A percentile compares a stretch with the other conserved stretches of the same genome.
These are phyloP conservation scores for Tapera naevia DNA, from an alignment of 2,797 vertebrate species.

Conservation along the genomic window DNA sequence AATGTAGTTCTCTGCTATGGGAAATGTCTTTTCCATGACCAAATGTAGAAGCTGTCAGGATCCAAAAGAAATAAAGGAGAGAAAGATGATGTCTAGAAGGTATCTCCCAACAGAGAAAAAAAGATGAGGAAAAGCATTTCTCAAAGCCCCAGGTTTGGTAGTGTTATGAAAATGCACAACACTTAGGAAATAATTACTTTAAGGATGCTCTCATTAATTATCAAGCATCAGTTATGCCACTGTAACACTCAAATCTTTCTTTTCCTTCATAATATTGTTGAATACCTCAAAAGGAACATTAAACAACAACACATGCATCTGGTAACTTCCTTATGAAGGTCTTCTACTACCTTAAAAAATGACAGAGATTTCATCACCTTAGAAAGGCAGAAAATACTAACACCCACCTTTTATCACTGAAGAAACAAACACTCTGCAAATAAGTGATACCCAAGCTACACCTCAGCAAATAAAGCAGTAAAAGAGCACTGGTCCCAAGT, in stretches of 20 bases:
- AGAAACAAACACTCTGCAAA: background rate
- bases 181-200: background rate
- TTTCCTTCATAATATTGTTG: background rate
- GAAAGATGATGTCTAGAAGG: conserved; percentile 18
- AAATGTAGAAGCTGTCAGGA: conserved; percentile 47
- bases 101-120: background rate
- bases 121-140: background rate
- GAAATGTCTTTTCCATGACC: conserved; percentile 68
- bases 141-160: background rate
- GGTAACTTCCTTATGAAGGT: background rate
- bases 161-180: background rate
- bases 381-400: background rate
- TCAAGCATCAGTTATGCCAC: background rate
- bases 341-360: background rate
- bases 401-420: background rate
- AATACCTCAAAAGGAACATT: background rate
- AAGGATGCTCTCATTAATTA: background rate
- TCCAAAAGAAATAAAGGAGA: conserved; percentile 50
- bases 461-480: background rate
- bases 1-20: conserved; percentile 51
- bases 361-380: background rate
- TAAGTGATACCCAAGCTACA: background rate
- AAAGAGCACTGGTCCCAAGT: background rate
- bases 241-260: background rate
- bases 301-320: background rate